Evolutionary conservation across 2,888 invertebrate species (phyloP).

Genomic region (Sialis fuliginosa): DNA sequence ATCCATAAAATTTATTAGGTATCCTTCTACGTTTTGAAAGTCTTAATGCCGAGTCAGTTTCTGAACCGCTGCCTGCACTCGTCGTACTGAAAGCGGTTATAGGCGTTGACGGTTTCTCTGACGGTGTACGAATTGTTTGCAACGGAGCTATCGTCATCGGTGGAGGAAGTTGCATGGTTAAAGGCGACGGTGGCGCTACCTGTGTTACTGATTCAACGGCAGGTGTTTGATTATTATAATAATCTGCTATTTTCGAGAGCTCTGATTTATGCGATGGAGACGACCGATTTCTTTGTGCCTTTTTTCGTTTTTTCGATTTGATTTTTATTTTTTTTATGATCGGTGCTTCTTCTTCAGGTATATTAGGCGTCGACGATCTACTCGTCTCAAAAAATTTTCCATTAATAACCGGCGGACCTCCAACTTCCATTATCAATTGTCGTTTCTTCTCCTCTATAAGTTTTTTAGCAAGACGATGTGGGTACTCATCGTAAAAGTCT

Average conservation of each 20-base stretch:
- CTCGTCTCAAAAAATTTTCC: slow-evolving; percentile 42
- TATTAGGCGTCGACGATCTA: slow-evolving; percentile 43
- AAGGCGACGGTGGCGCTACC: slow-evolving; percentile 8
- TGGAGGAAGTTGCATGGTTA: slow-evolving; percentile 5
- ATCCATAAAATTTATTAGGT: slow-evolving; percentile 75
- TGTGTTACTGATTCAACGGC: slow-evolving; percentile 6
- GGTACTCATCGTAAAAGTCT: slow-evolving; percentile 74
- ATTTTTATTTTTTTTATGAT: slow-evolving; percentile 25
- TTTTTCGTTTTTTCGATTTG: slow-evolving; percentile 49
- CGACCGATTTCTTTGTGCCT: slow-evolving; percentile 29
- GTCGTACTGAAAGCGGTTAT: slow-evolving; percentile 18
- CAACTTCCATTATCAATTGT: slow-evolving; percentile 41
- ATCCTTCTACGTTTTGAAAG: slow-evolving; percentile 64
- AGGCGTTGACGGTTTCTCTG: slow-evolving; percentile 9
- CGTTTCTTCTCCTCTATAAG: slow-evolving; percentile 57
- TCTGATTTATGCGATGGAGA: too few species aligned
- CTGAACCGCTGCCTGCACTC: slow-evolving; percentile 24
- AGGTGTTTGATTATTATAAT: slow-evolving; percentile 5
- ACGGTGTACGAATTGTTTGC: slow-evolving; percentile 3
- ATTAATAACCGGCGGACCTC: slow-evolving; percentile 40
- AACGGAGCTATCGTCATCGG: too few species aligned
- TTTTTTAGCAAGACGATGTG: slow-evolving; percentile 55
- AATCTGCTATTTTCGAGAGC: slow-evolving; percentile 11
- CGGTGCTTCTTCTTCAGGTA: slow-evolving; percentile 24
- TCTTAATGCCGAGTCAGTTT: slow-evolving; percentile 43